Conservation (phyloP, 2,797 vertebrate genomes). For the Typhlichthys subterraneus region DNA sequence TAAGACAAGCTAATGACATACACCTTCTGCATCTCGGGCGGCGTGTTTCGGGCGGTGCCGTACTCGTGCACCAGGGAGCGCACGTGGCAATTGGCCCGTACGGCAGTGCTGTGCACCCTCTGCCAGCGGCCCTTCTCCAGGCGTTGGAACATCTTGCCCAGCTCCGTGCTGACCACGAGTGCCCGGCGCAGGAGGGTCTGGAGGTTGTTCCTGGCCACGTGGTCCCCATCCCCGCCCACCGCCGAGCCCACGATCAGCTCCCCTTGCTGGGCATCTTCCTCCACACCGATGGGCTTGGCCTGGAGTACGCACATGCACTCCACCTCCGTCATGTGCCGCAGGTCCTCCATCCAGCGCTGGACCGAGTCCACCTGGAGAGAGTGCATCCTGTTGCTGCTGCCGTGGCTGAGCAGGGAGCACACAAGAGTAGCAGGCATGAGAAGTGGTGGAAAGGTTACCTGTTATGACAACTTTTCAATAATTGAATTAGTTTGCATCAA, state of each 20-base stretch:
- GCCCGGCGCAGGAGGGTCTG: conserved; percentile 90
- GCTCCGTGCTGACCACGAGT: conserved; percentile 92
- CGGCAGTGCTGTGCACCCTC: conserved; percentile 90
- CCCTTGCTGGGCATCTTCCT: conserved; percentile 85
- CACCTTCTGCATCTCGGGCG: conserved; percentile 89
- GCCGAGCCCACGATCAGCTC: conserved; percentile 84
- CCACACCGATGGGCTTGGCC: conserved; percentile 91
- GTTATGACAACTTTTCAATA: background rate
- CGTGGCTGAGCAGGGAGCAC: background rate
- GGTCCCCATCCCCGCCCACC: conserved; percentile 60
- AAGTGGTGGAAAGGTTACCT: background rate
- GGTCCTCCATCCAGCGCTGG: conserved; percentile 96
- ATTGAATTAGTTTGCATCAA: too few species aligned
- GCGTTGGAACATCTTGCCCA: conserved; percentile 91
- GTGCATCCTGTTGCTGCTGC: conserved; percentile 76
- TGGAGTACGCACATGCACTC: conserved; percentile 98
- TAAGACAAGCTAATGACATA: background rate
- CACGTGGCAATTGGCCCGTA: conserved; percentile 89
- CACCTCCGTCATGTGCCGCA: conserved; percentile 96
- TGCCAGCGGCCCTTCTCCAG: conserved; percentile 93
- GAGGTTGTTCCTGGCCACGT: conserved; percentile 82
- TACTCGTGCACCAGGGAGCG: conserved; percentile 92
- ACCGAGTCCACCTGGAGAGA: conserved; percentile 93
- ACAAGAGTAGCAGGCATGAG: background rate
- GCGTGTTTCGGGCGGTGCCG: conserved; percentile 69